These are phyloP conservation scores for Chamaea fasciata DNA, from an alignment of 2,113 vertebrate genomes.

Conservation along the genomic window DNA sequence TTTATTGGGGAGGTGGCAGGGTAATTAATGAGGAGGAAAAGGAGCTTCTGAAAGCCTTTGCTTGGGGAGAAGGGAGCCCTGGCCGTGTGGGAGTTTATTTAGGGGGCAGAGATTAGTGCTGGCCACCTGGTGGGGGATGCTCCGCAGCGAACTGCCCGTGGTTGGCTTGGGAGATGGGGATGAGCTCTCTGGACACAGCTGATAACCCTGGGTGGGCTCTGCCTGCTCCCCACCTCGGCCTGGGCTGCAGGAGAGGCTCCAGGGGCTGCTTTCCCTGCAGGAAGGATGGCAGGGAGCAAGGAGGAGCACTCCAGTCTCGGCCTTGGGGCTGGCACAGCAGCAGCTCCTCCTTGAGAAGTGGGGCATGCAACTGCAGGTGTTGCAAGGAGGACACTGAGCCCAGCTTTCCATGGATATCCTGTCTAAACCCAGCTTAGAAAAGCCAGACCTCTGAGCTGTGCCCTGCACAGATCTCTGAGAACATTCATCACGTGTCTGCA, in stretches of 20 bases:
- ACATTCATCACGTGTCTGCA: not conserved
- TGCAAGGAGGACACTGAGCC: too few species aligned
- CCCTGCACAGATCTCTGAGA: not conserved
- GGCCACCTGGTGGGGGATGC: not conserved
- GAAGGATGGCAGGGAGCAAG: not conserved
- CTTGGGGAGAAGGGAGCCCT: not conserved
- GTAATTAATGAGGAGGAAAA: not conserved
- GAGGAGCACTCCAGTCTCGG: not conserved
- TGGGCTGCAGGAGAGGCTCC: not conserved
- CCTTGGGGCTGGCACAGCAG: not conserved
- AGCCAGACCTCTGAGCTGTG: not conserved
- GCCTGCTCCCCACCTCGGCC: not conserved
- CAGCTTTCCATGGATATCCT: not conserved
- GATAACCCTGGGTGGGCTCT: not conserved
- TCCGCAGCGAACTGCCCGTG: not conserved
- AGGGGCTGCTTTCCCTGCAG: not conserved
- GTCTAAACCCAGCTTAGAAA: not conserved
- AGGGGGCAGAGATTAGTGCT: not conserved
- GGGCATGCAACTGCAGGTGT: not conserved
- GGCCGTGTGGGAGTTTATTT: not conserved
- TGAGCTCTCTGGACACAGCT: not conserved
- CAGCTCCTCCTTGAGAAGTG: not conserved
- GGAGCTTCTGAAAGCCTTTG: not conserved
- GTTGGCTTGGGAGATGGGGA: not conserved
- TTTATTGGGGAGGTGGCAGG: not conserved